Evolutionary conservation across 92 coral and sea anemone genomes (phyloP).

Genomic region (Isaurus tuberculatus): DNA sequence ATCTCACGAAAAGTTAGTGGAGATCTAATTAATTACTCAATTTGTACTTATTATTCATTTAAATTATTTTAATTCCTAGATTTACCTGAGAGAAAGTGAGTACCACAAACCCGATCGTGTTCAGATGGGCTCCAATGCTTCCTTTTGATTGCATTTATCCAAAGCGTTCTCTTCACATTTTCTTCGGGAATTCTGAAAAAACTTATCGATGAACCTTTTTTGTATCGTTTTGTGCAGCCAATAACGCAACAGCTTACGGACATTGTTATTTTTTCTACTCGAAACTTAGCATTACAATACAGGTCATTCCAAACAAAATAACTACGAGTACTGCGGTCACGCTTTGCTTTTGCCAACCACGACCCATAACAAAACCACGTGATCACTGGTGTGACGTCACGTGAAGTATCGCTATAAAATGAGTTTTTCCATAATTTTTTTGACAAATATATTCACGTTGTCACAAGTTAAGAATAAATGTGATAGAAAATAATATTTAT

Average conservation of each 20-base stretch:
- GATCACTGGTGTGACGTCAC: conserved; percentile 39
- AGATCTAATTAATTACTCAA: not conserved
- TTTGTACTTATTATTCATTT: conserved; percentile 13
- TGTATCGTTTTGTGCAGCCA: conserved; percentile 48
- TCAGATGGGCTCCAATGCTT: conserved; percentile 25
- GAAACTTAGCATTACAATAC: not conserved
- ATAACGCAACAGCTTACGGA: conserved; percentile 50
- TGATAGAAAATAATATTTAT: too few relatives aligned
- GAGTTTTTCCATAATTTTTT: too few relatives aligned
- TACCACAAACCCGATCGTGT: conserved; percentile 40
- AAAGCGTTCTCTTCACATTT: conserved; percentile 33
- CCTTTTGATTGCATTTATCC: conserved; percentile 43
- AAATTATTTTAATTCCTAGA: not conserved
- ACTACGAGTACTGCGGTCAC: not conserved
- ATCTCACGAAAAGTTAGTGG: conserved; percentile 15
- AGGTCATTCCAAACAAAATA: not conserved
- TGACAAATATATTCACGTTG: too few relatives aligned
- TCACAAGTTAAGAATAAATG: too few relatives aligned
- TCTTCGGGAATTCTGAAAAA: conserved; percentile 46
- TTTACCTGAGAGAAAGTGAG: conserved; percentile 38
- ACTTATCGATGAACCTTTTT: conserved; percentile 30
- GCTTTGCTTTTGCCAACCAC: conserved; percentile 50
- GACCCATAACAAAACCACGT: conserved; percentile 28
- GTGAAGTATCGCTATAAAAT: conserved; percentile 22
- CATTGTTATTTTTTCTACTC: not conserved